phyloP scores from a whole-genome alignment of 2,113 vertebrate genomes.

The Bothrops jararaca region DNA sequence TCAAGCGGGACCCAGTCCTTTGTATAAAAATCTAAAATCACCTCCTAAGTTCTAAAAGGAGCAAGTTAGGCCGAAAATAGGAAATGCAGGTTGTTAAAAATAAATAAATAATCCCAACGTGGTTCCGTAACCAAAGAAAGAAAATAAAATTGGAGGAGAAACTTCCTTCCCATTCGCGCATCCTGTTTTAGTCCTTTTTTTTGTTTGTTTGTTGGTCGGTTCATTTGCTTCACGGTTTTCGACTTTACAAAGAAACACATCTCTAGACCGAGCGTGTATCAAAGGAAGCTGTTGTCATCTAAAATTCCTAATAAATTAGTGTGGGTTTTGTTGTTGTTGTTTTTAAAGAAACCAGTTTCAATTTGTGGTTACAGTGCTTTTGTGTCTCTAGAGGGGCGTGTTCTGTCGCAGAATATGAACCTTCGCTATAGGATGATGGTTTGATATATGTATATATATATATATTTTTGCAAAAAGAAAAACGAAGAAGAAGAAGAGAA shows the following conservation, averaged over 20 bases:
- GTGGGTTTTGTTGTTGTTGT: too few relatives aligned
- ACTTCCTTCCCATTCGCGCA: background rate
- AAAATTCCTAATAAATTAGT: constrained; percentile 18
- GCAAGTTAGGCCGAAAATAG: constrained; percentile 27
- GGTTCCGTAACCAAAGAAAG: background rate
- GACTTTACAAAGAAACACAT: constrained; percentile 13
- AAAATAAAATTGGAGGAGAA: background rate
- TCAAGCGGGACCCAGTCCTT: constrained; percentile 38
- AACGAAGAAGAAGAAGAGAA: background rate
- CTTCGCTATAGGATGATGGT: constrained; percentile 28
- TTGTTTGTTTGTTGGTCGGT: background rate
- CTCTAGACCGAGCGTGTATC: background rate
- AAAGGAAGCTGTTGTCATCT: constrained; percentile 23
- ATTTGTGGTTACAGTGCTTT: constrained; percentile 29
- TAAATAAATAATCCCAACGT: constrained; percentile 21
- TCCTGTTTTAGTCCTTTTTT: background rate
- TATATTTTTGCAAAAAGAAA: background rate
- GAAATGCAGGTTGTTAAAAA: constrained; percentile 55
- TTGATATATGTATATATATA: background rate
- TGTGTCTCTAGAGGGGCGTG: constrained; percentile 31
- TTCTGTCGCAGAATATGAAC: constrained; percentile 38
- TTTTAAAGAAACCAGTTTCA: constrained; percentile 5
- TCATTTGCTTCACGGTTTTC: constrained; percentile 1
- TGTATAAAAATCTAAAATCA: constrained; percentile 51
- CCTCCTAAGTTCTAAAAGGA: background rate